phyloP scores from a whole-genome alignment of 2,888 invertebrate genomes.

The Caenorhabditis virilis region DNA sequence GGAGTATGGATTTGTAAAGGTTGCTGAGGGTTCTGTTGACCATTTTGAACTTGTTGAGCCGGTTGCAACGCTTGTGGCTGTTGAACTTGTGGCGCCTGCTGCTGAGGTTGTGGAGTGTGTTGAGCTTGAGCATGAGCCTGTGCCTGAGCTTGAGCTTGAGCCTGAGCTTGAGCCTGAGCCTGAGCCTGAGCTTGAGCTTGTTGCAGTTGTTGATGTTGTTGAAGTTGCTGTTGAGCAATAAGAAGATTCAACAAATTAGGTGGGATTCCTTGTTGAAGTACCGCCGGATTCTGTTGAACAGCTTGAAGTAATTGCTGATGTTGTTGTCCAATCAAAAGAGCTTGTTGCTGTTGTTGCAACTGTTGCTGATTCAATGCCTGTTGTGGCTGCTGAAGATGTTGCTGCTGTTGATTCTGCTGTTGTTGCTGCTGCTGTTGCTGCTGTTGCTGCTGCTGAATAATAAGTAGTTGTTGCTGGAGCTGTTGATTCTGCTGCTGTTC shows the following conservation, averaged over 20 bases:
- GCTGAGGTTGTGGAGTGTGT: neutral
- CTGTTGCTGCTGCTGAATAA: conserved; percentile 11
- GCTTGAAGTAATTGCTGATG: conserved; percentile 7
- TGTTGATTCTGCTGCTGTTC: conserved; percentile 13
- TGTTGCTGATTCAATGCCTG: conserved; percentile 8
- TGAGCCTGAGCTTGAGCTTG: conserved; percentile 2
- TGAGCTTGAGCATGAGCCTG: conserved; percentile 20
- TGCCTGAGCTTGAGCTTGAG: conserved; percentile 20
- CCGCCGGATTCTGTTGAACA: conserved; percentile 5
- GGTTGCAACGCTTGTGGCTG: conserved; percentile 13
- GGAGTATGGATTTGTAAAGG: too few species aligned
- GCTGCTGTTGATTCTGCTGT: conserved; percentile 17
- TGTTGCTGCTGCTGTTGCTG: conserved; percentile 9
- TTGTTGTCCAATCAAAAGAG: neutral
- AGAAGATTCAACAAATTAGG: neutral
- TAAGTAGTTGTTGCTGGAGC: conserved; percentile 5
- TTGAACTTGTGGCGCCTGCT: conserved; percentile 4
- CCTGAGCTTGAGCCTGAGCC: conserved; percentile 22
- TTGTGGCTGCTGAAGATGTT: conserved; percentile 11
- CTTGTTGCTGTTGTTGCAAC: conserved; percentile 17
- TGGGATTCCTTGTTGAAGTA: neutral
- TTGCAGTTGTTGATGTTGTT: conserved; percentile 10
- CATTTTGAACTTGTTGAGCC: conserved; percentile 1
- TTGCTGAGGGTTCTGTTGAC: neutral
- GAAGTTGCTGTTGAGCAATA: conserved; percentile 12